Base-by-base conservation (phyloP, 2,888 invertebrate species). In the Leptarthrus brevirostris region DNA sequence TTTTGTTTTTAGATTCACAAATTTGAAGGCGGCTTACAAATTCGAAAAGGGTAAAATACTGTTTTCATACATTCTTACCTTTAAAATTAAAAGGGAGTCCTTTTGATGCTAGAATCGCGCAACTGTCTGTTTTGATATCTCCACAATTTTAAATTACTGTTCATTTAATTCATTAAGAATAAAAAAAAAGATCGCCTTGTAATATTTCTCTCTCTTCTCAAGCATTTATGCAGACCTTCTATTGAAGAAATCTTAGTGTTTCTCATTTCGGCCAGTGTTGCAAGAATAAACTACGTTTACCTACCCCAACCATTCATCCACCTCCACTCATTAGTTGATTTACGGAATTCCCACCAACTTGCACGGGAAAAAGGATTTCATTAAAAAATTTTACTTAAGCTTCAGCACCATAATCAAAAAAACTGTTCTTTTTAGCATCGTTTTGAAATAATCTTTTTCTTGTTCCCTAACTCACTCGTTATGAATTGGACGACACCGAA, bases 401-500 rank as follows among this genome's bases (percentile, higher is more conserved):
- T 64, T 3, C 64, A 49, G 44, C 44, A 44, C 12, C 24, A 26
- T 47, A 64, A 47, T 64, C 64, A 64, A 64, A n/a, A n/a, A 64
- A 64, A 44, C 64, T 64, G 64, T 44, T 64, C 64, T 64, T 64
- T 64, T 64, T 64, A 64, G 47, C 44, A 47, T 44, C 44, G 24
- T 22, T 64, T 49, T 49, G 49, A 49, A 49, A 49, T 49, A 49
- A 49, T 49, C 16, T 49, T 16, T 14, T 64, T 64, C 64, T 64
- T 64, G 64, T 64, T 64, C 44, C n/a, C 64, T 47, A 64, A 64
- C 64, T 64, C 64, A 47, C 47, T 64, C 64, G 64, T 64, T 64
- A 64, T 64, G 64, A 64, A 64, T 64, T 64, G 64, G 64, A 64
- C 64, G 64, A 64, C 22, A 64, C 64, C 64, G 64, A 64, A 64